phyloP scores from a whole-genome alignment of 1,140 invertebrate species.

The Drosophila melanogaster region DNA sequence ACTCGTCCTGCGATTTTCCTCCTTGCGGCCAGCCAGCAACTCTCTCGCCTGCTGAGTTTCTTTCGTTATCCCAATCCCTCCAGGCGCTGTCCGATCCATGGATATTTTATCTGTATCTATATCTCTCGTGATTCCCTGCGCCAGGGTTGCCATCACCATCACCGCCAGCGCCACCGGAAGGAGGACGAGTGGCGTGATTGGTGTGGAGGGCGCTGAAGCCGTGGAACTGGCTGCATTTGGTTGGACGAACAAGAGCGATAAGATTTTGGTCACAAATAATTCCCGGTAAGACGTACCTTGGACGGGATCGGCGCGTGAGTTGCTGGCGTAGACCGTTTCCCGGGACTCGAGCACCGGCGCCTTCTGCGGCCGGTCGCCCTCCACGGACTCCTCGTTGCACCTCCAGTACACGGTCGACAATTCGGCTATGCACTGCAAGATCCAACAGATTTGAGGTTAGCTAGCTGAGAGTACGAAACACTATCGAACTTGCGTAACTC shows the following conservation, averaged over 20 bases:
- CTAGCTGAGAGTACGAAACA: not conserved
- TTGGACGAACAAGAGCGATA: conserved; percentile 84
- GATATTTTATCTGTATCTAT: conserved; percentile 17
- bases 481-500: conserved; percentile 13
- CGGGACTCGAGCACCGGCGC: conserved; percentile 88
- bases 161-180: conserved; percentile 58
- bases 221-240: conserved; percentile 83
- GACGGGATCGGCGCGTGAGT: conserved; percentile 86
- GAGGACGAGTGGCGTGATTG: conserved; percentile 51
- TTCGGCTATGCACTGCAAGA: conserved; percentile 88
- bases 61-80: conserved; percentile 1
- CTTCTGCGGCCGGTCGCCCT: conserved; percentile 88
- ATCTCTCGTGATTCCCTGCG: conserved; percentile 22
- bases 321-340: conserved; percentile 85
- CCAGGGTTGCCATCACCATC: conserved; percentile 57
- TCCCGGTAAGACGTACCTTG: conserved; percentile 86
- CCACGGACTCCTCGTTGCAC: conserved; percentile 90
- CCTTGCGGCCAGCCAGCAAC: conserved; percentile 35
- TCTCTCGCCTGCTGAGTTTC: conserved; percentile 13
- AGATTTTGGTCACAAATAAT: conserved; percentile 84
- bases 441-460: conserved; percentile 19
- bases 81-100: conserved; percentile 25
- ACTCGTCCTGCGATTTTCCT: conserved; percentile 14
- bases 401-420: conserved; percentile 90
- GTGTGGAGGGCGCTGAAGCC: conserved; percentile 60